Percentiles rank a stretch among this genome's conserved stretches.
These are phyloP conservation scores for Liolophura sinensis DNA, from an alignment of 1,140 invertebrate genomes.

Conservation along the genomic window DNA sequence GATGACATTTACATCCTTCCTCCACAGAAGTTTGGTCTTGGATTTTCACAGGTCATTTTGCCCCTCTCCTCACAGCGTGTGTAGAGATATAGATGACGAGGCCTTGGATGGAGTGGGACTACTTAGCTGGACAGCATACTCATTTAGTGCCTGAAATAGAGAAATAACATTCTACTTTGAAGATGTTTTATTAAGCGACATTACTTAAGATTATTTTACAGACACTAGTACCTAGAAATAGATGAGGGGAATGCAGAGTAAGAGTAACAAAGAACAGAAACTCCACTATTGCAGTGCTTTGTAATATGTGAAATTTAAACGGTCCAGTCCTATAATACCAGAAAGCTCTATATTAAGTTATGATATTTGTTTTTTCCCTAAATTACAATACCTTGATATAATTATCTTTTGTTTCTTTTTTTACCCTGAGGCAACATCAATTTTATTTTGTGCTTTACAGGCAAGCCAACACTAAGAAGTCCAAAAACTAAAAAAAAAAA, in stretches of 20 bases:
- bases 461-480: too few species aligned
- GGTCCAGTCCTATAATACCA: too few species aligned
- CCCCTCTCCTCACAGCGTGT: slow-evolving; percentile 13
- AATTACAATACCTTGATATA: background rate
- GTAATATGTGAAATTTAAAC: too few species aligned
- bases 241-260: background rate
- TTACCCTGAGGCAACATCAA: background rate
- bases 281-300: background rate
- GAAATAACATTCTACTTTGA: slow-evolving; percentile 5
- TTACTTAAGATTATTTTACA: background rate
- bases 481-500: background rate
- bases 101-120: slow-evolving; percentile 29
- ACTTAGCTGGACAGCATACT: slow-evolving; percentile 71
- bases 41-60: too few species aligned
- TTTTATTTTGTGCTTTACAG: too few species aligned
- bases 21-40: too few species aligned
- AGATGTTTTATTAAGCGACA: slow-evolving; percentile 35
- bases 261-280: background rate
- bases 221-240: background rate
- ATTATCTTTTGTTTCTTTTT: background rate
- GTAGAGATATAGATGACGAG: slow-evolving; percentile 31
- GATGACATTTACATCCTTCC: too few species aligned
- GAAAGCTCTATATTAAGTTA: too few species aligned
- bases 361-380: background rate
- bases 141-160: slow-evolving; percentile 73